Evolutionary conservation across 2,888 invertebrate genomes (phyloP), one percentile per base, ranked within the genome.

Genomic region (Idaea biselata): DNA sequence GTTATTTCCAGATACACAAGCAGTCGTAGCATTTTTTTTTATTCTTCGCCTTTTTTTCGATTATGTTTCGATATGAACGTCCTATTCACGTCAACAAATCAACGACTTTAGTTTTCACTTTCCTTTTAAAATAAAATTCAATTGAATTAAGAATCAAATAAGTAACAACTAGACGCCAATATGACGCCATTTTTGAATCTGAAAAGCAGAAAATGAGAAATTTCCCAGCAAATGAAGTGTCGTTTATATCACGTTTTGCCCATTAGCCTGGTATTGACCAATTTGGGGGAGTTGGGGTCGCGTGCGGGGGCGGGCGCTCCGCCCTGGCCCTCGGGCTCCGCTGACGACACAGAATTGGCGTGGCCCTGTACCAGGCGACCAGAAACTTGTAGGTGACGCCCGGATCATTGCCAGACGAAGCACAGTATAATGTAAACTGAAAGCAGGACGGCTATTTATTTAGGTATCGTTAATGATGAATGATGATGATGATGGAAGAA

Each of bases 311-410:
- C 78, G 76, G 72, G 73, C 66, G 79, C 82, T 78, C 83, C 84
- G 82, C 86, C 86, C 78, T 77, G 65, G 79, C 80, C 85, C 82
- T 67, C 65, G 67, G 65, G 67, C 67, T 67, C 44, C 64, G 60
- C 62, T 62, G 74, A 75, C 76, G 74, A 88, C 89, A 88, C 78
- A 69, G 77, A 71, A 82, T 83, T 86, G 85, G 88, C 87, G 87
- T 83, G 82, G 56, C 18, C 55, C 11, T 8, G 63, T 59, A 67
- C 63, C 60, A 65, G 67, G 67, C 67, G 65, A 63, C 65, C 64
- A 63, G 64, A 25, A 62, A 60, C 67, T 31, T 61, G 67, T 62
- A 60, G 61, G 58, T 56, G 60, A 63, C 65, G 65, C 63, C 61
- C 61, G 62, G 17, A 55, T 55, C 18, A 55, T 56, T 60, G 14